Evolutionary conservation across 2,888 invertebrate genomes (phyloP), one percentile per base, ranked within the genome.

Genomic region (Lithophane socia): DNA sequence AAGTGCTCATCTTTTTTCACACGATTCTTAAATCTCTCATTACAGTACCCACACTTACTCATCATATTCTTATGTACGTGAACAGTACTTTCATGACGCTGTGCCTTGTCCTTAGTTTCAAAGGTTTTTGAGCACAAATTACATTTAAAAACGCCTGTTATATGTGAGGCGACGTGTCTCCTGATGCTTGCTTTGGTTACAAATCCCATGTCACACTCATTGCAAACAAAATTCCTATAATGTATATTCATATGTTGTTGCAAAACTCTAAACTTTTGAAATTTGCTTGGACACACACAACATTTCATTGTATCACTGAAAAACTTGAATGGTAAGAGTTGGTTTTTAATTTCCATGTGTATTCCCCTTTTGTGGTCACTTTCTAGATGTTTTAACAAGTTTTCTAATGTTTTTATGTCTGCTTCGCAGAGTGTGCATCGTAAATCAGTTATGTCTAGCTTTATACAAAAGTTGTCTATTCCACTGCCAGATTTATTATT

Each of bases 101-200:
- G 92, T 65, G 44, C 44, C 13, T 94, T 94, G 16, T 89, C 86
- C 44, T 90, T 88, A 0, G 94, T 94, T 3, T 93, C 90, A 73
- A 94, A 96, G 0, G 92, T 88, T 83, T 95, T 95, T 1, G 92
- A 85, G 71, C 96, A 96, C n/a, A 83, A 87, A 12, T 91, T 71
- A 13, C 77, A 77, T 63, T 79, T 63, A 4, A 18, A 79, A 29
- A 42, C 54, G 13, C 71, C 77, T 13, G 24, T 61, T 47, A 0
- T 0, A 13, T 77, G 77, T 47, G 0, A 5, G 3, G 10, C 9
- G 3, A 70, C 1, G 21, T 77, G 77, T 3, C 0, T 0, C 3
- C 12, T 79, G 4, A 77, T 37, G 0, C 37, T n/a, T 47, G 7
- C 37, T 54, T 71, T 79, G 47, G 61, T 79, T 4, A 77, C n/a